Conservation (phyloP, 2,888 invertebrate species). For the Lottia scabra region DNA sequence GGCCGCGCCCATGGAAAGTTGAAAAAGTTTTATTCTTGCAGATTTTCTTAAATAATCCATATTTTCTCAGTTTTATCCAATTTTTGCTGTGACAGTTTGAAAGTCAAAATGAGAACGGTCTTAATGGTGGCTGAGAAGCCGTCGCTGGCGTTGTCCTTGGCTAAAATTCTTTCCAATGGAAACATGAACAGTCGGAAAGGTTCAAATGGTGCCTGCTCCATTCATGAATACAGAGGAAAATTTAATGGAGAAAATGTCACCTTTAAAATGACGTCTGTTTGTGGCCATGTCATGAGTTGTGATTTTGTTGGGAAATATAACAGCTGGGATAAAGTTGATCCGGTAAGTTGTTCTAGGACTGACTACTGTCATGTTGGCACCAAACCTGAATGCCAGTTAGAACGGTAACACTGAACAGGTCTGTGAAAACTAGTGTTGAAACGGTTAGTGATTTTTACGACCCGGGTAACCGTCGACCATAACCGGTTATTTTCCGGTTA, state of each 20-base stretch:
- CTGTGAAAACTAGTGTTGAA: too few relatives aligned
- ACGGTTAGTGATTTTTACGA: too few relatives aligned
- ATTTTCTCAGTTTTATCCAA: background rate
- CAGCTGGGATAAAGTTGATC: slow-evolving; percentile 98
- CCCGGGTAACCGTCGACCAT: too few relatives aligned
- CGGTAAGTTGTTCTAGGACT: slow-evolving; percentile 73
- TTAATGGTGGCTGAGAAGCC: slow-evolving; percentile 99
- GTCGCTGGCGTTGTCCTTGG: slow-evolving; percentile 93
- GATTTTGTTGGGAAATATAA: slow-evolving; percentile 94
- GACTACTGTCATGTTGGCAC: too few relatives aligned
- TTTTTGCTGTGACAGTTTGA: background rate
- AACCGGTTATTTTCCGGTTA: too few relatives aligned
- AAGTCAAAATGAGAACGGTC: slow-evolving; percentile 66
- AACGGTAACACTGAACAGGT: too few relatives aligned
- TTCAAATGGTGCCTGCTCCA: slow-evolving; percentile 88
- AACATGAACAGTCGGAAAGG: slow-evolving; percentile 85
- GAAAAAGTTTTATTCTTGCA: background rate
- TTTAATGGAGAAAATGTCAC: slow-evolving; percentile 64
- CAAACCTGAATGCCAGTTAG: too few relatives aligned
- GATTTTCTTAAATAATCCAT: background rate
- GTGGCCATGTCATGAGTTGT: slow-evolving; percentile 97
- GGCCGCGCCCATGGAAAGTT: background rate
- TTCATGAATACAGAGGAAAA: slow-evolving; percentile 87
- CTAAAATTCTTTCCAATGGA: slow-evolving; percentile 91
- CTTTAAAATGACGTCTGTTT: slow-evolving; percentile 96